Percentiles rank a stretch among this genome's conserved stretches.
Conservation (phyloP, 2,888 invertebrate species). For the Dinocampus coccinellae region DNA sequence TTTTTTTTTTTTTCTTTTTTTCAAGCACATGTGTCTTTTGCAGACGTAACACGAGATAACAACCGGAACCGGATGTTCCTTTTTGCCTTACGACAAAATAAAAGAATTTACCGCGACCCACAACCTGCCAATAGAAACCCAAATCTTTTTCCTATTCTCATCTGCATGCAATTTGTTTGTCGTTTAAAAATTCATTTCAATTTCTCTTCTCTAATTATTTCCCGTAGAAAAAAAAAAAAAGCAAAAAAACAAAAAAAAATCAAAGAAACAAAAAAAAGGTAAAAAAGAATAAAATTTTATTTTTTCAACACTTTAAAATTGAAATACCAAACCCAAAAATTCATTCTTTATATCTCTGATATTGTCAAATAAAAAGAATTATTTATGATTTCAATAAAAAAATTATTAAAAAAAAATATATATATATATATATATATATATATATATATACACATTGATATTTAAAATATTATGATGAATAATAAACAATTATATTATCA, state of each 20-base stretch:
- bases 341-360: not conserved
- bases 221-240: too few species aligned
- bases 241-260: too few species aligned
- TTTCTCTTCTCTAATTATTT: too few species aligned
- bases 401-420: too few species aligned
- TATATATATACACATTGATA: too few species aligned
- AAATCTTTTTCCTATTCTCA: conserved; percentile 27
- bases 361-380: too few species aligned
- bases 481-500: too few species aligned
- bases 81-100: conserved; percentile 17
- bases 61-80: conserved; percentile 62
- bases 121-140: conserved; percentile 5
- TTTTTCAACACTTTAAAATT: conserved; percentile 1
- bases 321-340: not conserved
- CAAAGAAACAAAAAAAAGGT: too few species aligned
- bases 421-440: too few species aligned
- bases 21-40: conserved; percentile 55
- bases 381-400: too few species aligned
- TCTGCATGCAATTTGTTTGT: not conserved
- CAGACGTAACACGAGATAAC: conserved; percentile 60
- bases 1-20: conserved; percentile 27
- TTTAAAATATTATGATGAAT: too few species aligned
- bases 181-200: not conserved
- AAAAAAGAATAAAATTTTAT: not conserved
- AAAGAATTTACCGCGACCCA: not conserved